Evolutionary conservation across 2,888 invertebrate species (phyloP), one percentile per base, ranked within the genome.

Genomic region (Perdita meconis): DNA sequence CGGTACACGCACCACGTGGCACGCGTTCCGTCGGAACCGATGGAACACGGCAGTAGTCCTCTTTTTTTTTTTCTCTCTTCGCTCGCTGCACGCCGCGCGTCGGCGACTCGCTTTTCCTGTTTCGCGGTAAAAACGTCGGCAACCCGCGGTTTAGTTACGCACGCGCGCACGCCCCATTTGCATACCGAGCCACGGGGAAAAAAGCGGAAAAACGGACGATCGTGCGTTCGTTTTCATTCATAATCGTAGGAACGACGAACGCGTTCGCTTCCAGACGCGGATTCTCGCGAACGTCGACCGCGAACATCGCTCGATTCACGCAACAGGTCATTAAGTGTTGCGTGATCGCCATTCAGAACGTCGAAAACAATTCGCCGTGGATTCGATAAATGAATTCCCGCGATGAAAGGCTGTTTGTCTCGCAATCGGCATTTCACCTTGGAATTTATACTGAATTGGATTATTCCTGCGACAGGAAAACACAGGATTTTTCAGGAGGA

Each of bases 1-100:
- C 89, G 93, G 93, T 93, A 93, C 89, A 82, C n/a, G n/a, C 70
- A 79, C 40, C 70, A n/a, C 44, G 55, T 40, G 42, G n/a, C 50
- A 59, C 24, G 44, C 24, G 36, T 36, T 69, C 36, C 53, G n/a
- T 13, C 24, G 3, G n/a, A 34, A 38, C 24, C 30, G 16, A 44
- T 1, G 30, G 36, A 53, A 42, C 56, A n/a, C 12, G 42, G 47
- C 44, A 44, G 16, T 61, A 36, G n/a, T 36, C 13, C 24, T 51
- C 26, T 51, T 50, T 4, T 16, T 30, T 50, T 61, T 40, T 19
- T 24, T 19, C 26, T 64, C n/a, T 19, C 12, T 36, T 38, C 36
- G 42, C 22, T 66, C 34, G 42, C 42, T 30, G 51, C 13, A 22
- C 16, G 22, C 10, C 13, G 38, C 16, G 22, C 10, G 42, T 34